Evolutionary conservation across 1,140 invertebrate genomes (phyloP).

Genomic region (Apocrypta bakeri): DNA sequence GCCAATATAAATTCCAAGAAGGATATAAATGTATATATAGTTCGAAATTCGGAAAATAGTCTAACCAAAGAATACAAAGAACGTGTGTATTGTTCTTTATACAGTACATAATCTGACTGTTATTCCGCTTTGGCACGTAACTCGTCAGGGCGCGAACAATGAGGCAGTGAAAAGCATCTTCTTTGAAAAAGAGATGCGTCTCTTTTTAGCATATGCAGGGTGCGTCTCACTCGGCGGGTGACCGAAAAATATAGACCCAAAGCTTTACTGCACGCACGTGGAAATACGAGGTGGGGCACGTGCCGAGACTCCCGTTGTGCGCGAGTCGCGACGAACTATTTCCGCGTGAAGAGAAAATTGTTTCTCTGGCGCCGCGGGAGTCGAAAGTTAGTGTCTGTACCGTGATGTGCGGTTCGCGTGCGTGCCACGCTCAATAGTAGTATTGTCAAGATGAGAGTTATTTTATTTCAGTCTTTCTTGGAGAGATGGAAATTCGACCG

Average conservation of each 20-base stretch:
- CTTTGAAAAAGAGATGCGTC: neutral
- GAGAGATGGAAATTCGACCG: no score
- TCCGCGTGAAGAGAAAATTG: slow-evolving; percentile 63
- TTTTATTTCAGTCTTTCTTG: neutral
- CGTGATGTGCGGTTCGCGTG: neutral
- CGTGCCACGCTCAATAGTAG: neutral
- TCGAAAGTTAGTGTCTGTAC: neutral
- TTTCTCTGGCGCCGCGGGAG: slow-evolving; percentile 58
- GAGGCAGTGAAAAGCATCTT: neutral
- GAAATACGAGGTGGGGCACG: slow-evolving; percentile 48
- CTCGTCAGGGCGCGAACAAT: neutral
- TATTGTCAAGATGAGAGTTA: neutral
- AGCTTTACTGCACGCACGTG: neutral
- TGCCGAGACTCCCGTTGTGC: slow-evolving; percentile 51
- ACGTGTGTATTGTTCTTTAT: neutral
- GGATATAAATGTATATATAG: no score
- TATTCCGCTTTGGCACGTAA: neutral
- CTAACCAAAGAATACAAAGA: no score
- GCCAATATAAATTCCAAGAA: no score
- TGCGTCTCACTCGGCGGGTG: neutral
- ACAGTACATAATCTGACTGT: neutral
- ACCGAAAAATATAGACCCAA: neutral
- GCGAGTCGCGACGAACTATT: slow-evolving; percentile 54
- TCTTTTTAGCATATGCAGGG: slow-evolving; percentile 1
- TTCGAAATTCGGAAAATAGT: no score